Base-by-base conservation (phyloP, 2,113 vertebrate species). In the Collichthys lucidus region DNA sequence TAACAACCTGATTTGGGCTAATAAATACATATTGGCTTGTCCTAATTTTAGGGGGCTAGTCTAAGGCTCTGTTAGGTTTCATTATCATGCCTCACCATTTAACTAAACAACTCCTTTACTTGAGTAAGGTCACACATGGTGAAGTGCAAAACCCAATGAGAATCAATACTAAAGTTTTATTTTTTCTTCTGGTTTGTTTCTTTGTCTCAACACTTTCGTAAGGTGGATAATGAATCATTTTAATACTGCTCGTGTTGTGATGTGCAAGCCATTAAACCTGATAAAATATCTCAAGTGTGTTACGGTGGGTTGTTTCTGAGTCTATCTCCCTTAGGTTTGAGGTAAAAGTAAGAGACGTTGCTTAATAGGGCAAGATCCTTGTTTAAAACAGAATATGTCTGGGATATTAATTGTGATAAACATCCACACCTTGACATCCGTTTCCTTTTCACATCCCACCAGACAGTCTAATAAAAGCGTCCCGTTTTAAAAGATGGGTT, bases 401-500 rank as follows among this genome's bases (percentile, higher is more conserved):
- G 3, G 17, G 2, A 55, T 12, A 9, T 68, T 47, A 40, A 42
- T 50, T 16, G 47, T 31, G 26, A 59, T 50, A 69, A 44, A 64
- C n/a, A 24, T 52, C 24, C 5, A 22, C 29, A 66, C 14, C 22
- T 20, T 77, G 26, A 65, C 52, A 56, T 71, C 16, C 22, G 24
- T 46, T 14, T 5, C 16, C 5, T 16, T 66, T 35, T 49, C 65
- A 50, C 22, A 44, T 76, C 64, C 20, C 35, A 47, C 10, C 19
- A 69, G 19, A 53, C 12, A 29, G n/a, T 12, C 15, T 15, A 52
- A 57, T 53, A 20, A 71, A 64, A n/a, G 20, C 59, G 2, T 49
- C 6, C 5, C 47, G 29, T 60, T 46, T 65, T 55, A 49, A 73
- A 76, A 61, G 64, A 53, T 59, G 46, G 29, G 12, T 20, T 68